Base-by-base conservation (phyloP, 2,797 vertebrate genomes). In the Lemur catta region DNA sequence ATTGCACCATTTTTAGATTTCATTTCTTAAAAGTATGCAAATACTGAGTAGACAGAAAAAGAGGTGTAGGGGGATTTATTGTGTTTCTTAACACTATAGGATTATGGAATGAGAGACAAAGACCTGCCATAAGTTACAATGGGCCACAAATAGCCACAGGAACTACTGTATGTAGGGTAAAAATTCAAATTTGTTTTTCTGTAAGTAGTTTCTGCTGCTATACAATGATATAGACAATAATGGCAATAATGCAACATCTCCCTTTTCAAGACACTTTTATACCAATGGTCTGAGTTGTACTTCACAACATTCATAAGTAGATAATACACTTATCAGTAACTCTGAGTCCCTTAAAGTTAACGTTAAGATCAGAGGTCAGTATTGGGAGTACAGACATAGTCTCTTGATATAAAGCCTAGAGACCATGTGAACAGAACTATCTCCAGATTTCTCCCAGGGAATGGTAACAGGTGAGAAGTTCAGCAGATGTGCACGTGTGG, bases 81-180 rank as follows among this genome's bases (percentile, higher is more conserved):
- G 6, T 50, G 7, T 85, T 50, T 87, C 30, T 30, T 57, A 80
- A 38, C 26, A 50, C 17, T 71, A 18, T 52, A 69, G 26, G n/a
- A 46, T n/a, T 20, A 2, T 4, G 1, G 13, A 11, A 5, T 11
- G 10, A 84, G 48, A 12, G 24, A 41, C 33, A 41, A 4, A 69
- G 26, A 46, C 4, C 65, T 52, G 24, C 20, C 18, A 0, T 7
- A 28, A 2, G 11, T 20, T 52, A 4, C 2, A 26, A 14, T 6
- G 0, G 4, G 20, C n/a, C 24, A 72, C 11, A 15, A 4, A 26
- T 1, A 35, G 30, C 57, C 30, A 79, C 10, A 63, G 24, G 8
- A 82, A 74, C 18, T 8, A 1, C 46, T 15, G 4, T 41, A 33
- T 35, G 1, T 1, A 7, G 12, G 12, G 7, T 69, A 35, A n/a